phyloP scores from a whole-genome alignment of 2,797 vertebrate species.

The Sebastes dallii region DNA sequence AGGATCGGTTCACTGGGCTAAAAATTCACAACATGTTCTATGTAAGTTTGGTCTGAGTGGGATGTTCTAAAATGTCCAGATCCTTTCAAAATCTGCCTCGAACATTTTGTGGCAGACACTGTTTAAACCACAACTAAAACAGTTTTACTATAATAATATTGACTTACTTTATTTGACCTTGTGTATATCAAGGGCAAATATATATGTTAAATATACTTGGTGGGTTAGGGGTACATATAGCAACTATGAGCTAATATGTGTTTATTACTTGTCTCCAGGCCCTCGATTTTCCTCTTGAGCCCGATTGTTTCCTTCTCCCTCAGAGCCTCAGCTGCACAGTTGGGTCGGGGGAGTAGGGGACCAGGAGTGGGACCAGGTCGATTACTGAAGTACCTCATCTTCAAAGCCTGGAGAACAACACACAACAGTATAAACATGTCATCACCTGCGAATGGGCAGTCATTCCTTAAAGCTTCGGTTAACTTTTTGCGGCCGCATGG shows the following conservation, averaged over 20 bases:
- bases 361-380: conserved; percentile 92
- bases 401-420: conserved; percentile 85
- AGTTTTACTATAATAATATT: neutral
- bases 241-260: neutral
- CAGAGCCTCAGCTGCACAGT: conserved; percentile 87
- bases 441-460: neutral
- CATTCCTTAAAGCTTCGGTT: neutral
- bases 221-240: neutral
- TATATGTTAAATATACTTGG: neutral
- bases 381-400: conserved; percentile 94
- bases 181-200: neutral
- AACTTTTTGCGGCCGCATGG: too few species aligned
- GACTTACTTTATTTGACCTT: neutral
- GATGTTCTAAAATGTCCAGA: conserved; percentile 16
- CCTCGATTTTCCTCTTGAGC: conserved; percentile 91
- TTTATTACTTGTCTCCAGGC: conserved; percentile 88
- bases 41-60: conserved; percentile 1
- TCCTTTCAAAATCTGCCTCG: neutral
- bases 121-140: conserved; percentile 4
- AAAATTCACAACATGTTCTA: conserved; percentile 15
- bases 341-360: conserved; percentile 90
- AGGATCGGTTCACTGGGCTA: neutral
- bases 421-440: neutral
- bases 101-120: neutral
- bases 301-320: conserved; percentile 91